Evolutionary conservation across 1,140 invertebrate species (phyloP), one percentile per base, ranked within the genome.

Genomic region (Acromyrmex charruanus): DNA sequence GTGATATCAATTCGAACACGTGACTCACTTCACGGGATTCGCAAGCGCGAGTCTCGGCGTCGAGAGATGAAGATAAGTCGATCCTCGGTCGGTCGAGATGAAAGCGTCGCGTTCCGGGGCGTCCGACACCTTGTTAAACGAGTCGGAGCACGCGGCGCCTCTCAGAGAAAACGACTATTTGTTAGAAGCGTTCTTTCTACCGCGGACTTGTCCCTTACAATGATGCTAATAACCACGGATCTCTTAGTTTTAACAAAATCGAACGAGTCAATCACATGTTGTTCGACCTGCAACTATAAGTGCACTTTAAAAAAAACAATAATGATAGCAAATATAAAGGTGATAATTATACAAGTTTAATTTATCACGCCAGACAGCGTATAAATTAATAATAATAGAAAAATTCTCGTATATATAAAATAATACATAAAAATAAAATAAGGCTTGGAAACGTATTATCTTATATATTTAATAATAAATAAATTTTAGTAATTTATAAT

Each of bases 111-210:
- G 84, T 94, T 93, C 92, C 91, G 93, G 90, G 90, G 92, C 91
- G 93, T 92, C 93, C 94, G 92, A 94, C 93, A 94, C 94, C 94
- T 94, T 94, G 94, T 94, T 94, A 94, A 93, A 94, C 93, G 91
- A 92, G 92, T 92, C 88, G 69, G 89, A 92, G 91, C 31, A 59
- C 91, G 93, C 86, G 93, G 92, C 93, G 92, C 93, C 93, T 93
- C 93, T 91, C 87, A 90, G 77, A 93, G 92, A 93, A 93, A 93
- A 91, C 86, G 92, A 93, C 92, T 93, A 94, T 95, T 95, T 94
- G 91, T 95, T 95, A 94, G 85, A 82, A 65, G 65, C 87, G 86
- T 89, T 89, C 89, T 92, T 90, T 69, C 85, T 87, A 91, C 92
- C 92, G 87, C 82, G 82, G 28, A 51, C 75, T 87, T 85, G 87